These are phyloP conservation scores for Ceyx melanurus DNA, from an alignment of 2,113 vertebrate genomes.

Conservation along the genomic window DNA sequence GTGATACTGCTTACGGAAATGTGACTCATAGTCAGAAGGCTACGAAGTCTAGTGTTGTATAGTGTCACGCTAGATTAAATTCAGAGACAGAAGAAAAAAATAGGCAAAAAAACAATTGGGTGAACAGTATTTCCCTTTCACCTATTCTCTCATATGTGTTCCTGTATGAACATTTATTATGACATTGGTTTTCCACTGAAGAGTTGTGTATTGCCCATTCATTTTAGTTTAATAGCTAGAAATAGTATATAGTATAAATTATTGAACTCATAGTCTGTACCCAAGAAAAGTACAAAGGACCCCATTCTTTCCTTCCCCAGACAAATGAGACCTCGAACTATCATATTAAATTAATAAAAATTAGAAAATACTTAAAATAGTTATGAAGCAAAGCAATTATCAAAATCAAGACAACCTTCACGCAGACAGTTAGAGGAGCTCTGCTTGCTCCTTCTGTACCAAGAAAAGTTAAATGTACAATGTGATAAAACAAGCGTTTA, in stretches of 20 bases:
- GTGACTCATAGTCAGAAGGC: neutral
- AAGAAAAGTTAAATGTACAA: neutral
- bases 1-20: neutral
- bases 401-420: neutral
- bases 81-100: neutral
- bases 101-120: neutral
- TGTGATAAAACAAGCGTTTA: neutral
- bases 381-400: neutral
- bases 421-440: neutral
- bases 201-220: neutral
- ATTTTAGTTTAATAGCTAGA: neutral
- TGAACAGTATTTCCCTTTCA: neutral
- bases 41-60: neutral
- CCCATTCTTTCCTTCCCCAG: neutral
- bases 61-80: neutral
- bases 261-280: neutral
- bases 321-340: neutral
- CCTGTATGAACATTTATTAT: neutral
- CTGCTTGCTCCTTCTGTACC: neutral
- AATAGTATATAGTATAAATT: neutral
- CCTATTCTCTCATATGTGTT: neutral
- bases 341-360: neutral
- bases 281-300: neutral
- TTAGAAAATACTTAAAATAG: neutral
- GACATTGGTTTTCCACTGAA: neutral